Evolutionary conservation across 2,888 invertebrate species (phyloP), one percentile per base, ranked within the genome.

Genomic region (Lepas anatifera): DNA sequence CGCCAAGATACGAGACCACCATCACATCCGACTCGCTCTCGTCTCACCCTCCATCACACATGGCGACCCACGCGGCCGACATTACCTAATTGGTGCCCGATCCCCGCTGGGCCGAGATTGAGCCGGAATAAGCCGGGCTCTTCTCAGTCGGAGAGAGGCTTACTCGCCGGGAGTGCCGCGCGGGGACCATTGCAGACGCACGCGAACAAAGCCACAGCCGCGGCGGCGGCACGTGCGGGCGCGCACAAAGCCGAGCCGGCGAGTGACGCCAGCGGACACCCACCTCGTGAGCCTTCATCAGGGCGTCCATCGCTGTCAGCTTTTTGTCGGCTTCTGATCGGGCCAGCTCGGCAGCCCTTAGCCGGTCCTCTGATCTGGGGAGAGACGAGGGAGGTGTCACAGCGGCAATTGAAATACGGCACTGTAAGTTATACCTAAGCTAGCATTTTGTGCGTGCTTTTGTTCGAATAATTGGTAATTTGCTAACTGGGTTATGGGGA

Each of bases 361-460:
- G 70, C 27, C 70, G 72, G 22, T 69, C 67, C 46, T 72, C 72
- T 18, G 70, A 68, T 37, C 72, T 72, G 70, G 16, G 16, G 64
- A n/a, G 22, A 43, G 58, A 22, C 6, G 39, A 4, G 39, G 27
- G 13, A 27, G n/a, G 25, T 48, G n/a, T 8, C 6, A 46, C 43
- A 46, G 22, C 13, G 43, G 43, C 22, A n/a, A n/a, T n/a, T n/a
- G n/a, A n/a, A n/a, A n/a, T n/a, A n/a, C n/a, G n/a, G n/a, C n/a
- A n/a, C n/a, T n/a, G n/a, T n/a, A n/a, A n/a, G n/a, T n/a, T n/a
- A n/a, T n/a, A n/a, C n/a, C n/a, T n/a, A n/a, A n/a, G n/a, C n/a
- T n/a, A n/a, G n/a, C n/a, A n/a, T n/a, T n/a, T n/a, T n/a, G n/a
- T n/a, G n/a, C n/a, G n/a, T n/a, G n/a, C n/a, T n/a, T n/a, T n/a